Base-by-base conservation (phyloP, 2,888 invertebrate species). In the Eupithecia pulchellata region DNA sequence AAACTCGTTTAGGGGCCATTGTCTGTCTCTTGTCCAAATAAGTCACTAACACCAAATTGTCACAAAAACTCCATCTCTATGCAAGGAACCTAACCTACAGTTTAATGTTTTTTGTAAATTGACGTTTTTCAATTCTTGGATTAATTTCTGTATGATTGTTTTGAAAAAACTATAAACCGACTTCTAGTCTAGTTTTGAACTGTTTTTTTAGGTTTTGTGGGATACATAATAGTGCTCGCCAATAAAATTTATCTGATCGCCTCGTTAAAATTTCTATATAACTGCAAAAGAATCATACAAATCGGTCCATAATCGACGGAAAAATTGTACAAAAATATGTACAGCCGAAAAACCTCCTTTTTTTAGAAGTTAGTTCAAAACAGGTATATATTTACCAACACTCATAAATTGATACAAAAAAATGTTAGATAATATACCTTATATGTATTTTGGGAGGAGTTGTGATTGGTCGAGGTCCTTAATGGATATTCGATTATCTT, bases 1-100 rank as follows among this genome's bases (percentile, higher is more conserved):
- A 89, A 91, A 92, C 90, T 89, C 88, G 92, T 89, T 89, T 91
- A 90, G 85, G 84, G 84, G 79, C 85, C 84, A 89, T 90, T 89
- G 89, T 87, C 81, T 84, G 82, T 75, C 70, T 67, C 32, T 69
- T 84, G 86, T 83, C 83, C 60, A 58, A 89, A 88, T 88, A 71
- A 75, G 68, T 72, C 47, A 73, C 81, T 66, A 68, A 68, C 65
- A 69, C 68, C 30, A 71, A 58, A 63, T 25, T 20, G 20, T 60
- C 60, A 72, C 52, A 73, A 72, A 73, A 69, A 63, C 30, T 20
- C 58, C 62, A 11, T 17, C 14, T 63, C 74, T 76, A 76, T 75
- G 70, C 68, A 66, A 63, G 62, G 69, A 34, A 71, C 74, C 73
- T 75, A 32, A 75, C 75, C 63, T 75, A 72, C 73, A 75, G 75